Base-by-base conservation (phyloP, 2,888 invertebrate species). In the Chloroclystis v-ata region DNA sequence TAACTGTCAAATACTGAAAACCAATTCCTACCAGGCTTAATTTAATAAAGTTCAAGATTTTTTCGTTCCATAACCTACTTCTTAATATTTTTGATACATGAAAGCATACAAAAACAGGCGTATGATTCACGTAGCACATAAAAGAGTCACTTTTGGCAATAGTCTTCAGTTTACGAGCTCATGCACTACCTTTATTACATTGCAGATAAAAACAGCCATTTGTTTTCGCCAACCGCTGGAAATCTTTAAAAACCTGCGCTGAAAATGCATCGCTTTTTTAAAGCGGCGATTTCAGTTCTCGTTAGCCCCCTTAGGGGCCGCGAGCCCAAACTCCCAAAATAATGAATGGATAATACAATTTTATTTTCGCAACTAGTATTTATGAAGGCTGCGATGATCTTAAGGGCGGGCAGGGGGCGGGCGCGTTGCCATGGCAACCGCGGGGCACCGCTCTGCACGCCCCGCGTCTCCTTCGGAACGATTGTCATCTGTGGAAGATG, bases 301-400 rank as follows among this genome's bases (percentile, higher is more conserved):
- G 77, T 80, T 79, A 80, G 72, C 62, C 47, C 58, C 57, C 63
- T 65, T 41, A 56, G 49, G 48, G 56, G 54, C 61, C 65, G 67
- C 63, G 12, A 26, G 16, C 57, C 65, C 61, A 65, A 71, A 78
- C 69, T 78, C 80, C 65, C 66, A 65, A 65, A 79, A 81, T 83
- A 84, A 85, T 83, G 81, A 83, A 82, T 76, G 72, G 72, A 81
- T 82, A 82, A 83, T 82, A 84, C 78, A 80, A 83, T 77, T 75
- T 75, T 82, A 83, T 85, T 84, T 79, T 78, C 75, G 67, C 77
- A 69, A 81, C 76, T 80, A 75, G 72, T 78, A 54, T 59, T 59
- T 56, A 56, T 52, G 73, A 74, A 74, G 73, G 72, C 69, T 71
- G 64, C 75, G 82, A 78, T 84, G 75, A 84, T 84, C 84, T 76